Evolutionary conservation across 2,113 vertebrate genomes (phyloP).

Genomic region (Calonectris borealis): DNA sequence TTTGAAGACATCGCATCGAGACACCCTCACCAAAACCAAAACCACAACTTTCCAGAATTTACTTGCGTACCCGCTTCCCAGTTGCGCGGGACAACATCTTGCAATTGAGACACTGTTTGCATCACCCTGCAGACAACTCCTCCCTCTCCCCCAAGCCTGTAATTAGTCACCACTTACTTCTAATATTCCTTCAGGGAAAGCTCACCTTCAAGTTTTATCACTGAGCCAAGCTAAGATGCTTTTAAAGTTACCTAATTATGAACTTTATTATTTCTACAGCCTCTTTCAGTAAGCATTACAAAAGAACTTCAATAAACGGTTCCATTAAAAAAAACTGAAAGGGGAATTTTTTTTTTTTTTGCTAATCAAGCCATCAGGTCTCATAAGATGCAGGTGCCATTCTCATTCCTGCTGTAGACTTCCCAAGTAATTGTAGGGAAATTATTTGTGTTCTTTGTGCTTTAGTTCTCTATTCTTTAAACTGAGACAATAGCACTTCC

Average conservation of each 20-base stretch:
- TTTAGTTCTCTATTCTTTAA: neutral
- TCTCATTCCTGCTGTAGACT: neutral
- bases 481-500: neutral
- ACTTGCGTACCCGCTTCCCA: neutral
- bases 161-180: neutral
- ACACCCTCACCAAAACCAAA: neutral
- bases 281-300: neutral
- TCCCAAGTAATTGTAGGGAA: neutral
- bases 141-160: neutral
- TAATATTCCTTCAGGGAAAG: neutral
- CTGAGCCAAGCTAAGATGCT: neutral
- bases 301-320: neutral
- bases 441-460: neutral
- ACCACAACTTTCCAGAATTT: neutral
- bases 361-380: neutral
- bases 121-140: neutral
- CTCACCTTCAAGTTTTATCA: neutral
- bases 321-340: neutral
- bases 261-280: neutral
- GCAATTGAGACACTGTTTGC: neutral
- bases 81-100: fast-evolving
- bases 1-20: neutral
- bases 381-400: neutral
- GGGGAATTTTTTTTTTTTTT: neutral
- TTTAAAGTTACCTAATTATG: neutral